These are phyloP conservation scores for Brachylomia viminalis DNA, from an alignment of 2,888 invertebrate genomes.

Conservation along the genomic window DNA sequence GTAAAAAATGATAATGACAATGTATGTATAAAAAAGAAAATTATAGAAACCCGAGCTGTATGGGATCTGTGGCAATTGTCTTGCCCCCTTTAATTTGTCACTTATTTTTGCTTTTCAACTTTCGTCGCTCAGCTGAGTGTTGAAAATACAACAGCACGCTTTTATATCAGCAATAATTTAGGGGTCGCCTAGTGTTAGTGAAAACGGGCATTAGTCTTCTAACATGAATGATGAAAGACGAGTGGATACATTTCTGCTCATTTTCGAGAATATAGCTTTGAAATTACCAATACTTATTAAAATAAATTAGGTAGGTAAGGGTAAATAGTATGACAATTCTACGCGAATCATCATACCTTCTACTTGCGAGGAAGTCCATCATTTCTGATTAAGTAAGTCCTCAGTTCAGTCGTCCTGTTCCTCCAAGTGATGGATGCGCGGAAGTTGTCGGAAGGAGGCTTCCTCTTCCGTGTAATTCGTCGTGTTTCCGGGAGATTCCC, in stretches of 20 bases:
- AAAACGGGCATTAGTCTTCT: no score
- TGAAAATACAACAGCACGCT: no score
- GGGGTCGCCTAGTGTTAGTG: no score
- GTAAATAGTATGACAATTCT: neutral
- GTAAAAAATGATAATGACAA: no score
- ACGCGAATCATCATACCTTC: neutral
- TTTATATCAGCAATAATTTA: no score
- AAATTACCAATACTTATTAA: neutral
- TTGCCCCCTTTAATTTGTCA: no score
- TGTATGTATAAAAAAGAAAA: no score
- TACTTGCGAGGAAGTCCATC: conserved; percentile 10
- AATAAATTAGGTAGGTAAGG: neutral
- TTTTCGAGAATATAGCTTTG: neutral
- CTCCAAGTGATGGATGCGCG: conserved; percentile 45
- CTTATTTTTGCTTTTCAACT: no score
- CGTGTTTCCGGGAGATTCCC: conserved; percentile 47
- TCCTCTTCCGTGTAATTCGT: conserved; percentile 47
- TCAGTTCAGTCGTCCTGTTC: conserved; percentile 29
- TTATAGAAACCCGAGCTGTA: no score
- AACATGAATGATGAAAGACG: no score
- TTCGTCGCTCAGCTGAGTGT: no score
- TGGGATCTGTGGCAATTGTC: no score
- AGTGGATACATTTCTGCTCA: neutral
- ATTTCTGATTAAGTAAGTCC: conserved; percentile 32
- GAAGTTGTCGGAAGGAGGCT: conserved; percentile 27